Conservation (phyloP, 1,140 invertebrate species). For the Drosophila kohkoa region DNA sequence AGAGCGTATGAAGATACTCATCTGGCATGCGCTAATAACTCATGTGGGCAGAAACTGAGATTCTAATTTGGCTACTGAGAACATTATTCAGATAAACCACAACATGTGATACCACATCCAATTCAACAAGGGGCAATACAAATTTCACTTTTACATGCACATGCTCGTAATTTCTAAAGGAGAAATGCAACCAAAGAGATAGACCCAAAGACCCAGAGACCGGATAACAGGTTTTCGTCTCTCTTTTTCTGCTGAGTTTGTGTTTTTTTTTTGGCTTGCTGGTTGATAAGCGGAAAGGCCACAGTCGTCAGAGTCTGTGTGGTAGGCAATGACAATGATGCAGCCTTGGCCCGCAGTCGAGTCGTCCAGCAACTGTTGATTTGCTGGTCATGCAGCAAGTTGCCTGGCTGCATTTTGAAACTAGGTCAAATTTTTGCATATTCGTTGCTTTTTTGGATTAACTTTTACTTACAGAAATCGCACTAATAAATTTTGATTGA, state of each 20-base stretch:
- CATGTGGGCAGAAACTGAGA: constrained; percentile 32
- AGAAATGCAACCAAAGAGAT: constrained; percentile 43
- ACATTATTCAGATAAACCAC: constrained; percentile 36
- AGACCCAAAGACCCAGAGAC: constrained; percentile 6
- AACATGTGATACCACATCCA: constrained; percentile 10
- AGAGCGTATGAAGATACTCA: constrained; percentile 70
- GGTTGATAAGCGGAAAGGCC: constrained; percentile 49
- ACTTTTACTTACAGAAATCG: constrained; percentile 49
- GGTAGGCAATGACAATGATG: constrained; percentile 13
- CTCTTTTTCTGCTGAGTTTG: not conserved
- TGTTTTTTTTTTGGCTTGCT: constrained; percentile 14
- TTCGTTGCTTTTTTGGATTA: constrained; percentile 16
- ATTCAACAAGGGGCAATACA: constrained; percentile 16
- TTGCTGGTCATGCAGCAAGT: constrained; percentile 34
- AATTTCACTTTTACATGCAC: constrained; percentile 77
- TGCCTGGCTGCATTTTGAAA: constrained; percentile 35
- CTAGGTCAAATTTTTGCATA: constrained; percentile 64
- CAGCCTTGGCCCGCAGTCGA: constrained; percentile 35
- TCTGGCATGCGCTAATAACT: constrained; percentile 81
- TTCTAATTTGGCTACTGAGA: constrained; percentile 40
- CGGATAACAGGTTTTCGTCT: constrained; percentile 59
- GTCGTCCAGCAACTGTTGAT: constrained; percentile 50
- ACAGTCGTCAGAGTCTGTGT: constrained; percentile 4
- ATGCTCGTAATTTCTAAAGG: constrained; percentile 44
- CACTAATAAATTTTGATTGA: constrained; percentile 24